Evolutionary conservation across 2,113 vertebrate genomes (phyloP).

Genomic region (Crotalus helleri): DNA sequence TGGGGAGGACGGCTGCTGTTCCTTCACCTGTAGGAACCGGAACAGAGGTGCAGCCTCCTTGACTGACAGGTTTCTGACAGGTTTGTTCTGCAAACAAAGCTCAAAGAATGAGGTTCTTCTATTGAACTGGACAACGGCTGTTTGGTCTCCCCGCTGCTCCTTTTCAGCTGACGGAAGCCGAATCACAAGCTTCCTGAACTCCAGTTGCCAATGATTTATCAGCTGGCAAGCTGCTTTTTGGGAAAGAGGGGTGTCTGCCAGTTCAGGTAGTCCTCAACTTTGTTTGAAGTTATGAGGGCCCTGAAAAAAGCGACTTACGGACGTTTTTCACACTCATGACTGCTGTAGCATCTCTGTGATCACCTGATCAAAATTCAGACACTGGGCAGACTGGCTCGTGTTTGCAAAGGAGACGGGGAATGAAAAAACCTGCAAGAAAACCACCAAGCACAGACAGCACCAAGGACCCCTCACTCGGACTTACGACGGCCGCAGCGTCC

Average conservation of each 20-base stretch:
- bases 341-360: not conserved
- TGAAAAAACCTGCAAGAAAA: not conserved
- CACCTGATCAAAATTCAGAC: not conserved
- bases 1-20: conserved; percentile 68
- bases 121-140: conserved; percentile 1
- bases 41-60: conserved; percentile 82
- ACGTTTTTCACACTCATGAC: not conserved
- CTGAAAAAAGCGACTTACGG: not conserved
- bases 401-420: not conserved
- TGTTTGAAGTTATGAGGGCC: not conserved
- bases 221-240: not conserved
- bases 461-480: not conserved
- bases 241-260: not conserved
- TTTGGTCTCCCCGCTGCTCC: conserved; percentile 48
- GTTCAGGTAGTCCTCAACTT: not conserved
- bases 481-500: not conserved
- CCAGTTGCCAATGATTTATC: not conserved
- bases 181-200: conserved; percentile 12
- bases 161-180: conserved; percentile 29
- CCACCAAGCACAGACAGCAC: not conserved
- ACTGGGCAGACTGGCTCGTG: fast-evolving
- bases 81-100: not conserved
- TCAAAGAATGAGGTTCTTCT: conserved; percentile 37
- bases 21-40: conserved; percentile 69
- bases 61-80: conserved; percentile 62